Base-by-base conservation (phyloP, 1,140 invertebrate genomes). In the Eumeta japonica region DNA sequence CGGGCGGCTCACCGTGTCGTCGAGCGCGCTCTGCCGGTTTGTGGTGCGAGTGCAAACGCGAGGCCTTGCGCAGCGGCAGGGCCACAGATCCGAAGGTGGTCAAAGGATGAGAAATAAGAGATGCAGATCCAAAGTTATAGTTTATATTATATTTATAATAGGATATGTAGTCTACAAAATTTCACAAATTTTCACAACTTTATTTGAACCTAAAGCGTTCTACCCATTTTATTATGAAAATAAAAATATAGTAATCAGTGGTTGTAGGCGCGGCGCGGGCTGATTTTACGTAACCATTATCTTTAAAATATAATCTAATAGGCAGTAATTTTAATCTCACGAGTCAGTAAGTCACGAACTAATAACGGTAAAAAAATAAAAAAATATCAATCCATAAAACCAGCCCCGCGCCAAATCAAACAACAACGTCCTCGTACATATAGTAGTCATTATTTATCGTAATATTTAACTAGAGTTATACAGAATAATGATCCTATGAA, bases 401-500 rank as follows among this genome's bases (percentile, higher is more conserved):
- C 60, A 57, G 58, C 66, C 65, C 56, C 60, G 62, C 58, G 62
- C 53, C 10, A 49, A 48, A 62, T 49, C 50, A 71, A 65, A 68
- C 58, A 63, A 70, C 63, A 59, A 59, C 58, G 43, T 60, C 54
- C 50, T 43, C 45, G 13, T 55, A 53, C 58, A 72, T 70, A 76
- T 68, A 67, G 65, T 64, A 45, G 58, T 66, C 5, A 66, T 72
- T 71, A 65, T 73, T 72, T 70, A 77, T 72, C 58, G 63, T 76
- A 75, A 77, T 72, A 77, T 70, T 76, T 76, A 77, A 75, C 75
- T 77, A 77, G 68, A 77, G 68, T 77, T 75, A 77, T 77, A 75
- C 73, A 75, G 75, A 77, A 77, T 77, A 75, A 77, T 77, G 72
- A 75, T 77, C 73, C 72, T 77, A 77, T 77, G 72, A 76, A 77